These are phyloP conservation scores for Carabus problematicus DNA, from an alignment of 2,888 invertebrate species.

Conservation along the genomic window DNA sequence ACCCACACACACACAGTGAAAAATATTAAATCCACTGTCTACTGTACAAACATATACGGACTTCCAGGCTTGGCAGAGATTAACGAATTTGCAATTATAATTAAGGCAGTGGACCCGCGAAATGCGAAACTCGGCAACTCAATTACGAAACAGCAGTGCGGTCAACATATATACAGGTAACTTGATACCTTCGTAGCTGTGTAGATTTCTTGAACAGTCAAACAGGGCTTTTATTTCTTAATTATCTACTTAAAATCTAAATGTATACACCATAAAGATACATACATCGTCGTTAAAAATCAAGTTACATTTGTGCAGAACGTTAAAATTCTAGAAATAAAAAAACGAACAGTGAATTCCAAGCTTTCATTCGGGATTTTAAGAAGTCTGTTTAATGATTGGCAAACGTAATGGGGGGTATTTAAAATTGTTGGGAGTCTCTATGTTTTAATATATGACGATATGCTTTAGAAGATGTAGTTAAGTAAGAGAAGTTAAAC, in stretches of 20 bases:
- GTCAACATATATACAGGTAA: slow-evolving; percentile 36
- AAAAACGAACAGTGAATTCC: too few relatives aligned
- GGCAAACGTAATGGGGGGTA: too few relatives aligned
- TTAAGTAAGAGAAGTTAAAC: too few relatives aligned
- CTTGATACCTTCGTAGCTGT: slow-evolving; percentile 26
- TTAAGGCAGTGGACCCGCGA: neutral
- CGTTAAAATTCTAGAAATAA: too few relatives aligned
- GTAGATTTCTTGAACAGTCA: slow-evolving; percentile 3
- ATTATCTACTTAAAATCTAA: slow-evolving; percentile 30
- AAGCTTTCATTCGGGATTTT: too few relatives aligned
- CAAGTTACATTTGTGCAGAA: too few relatives aligned
- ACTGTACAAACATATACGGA: neutral
- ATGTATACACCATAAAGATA: neutral
- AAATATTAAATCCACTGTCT: neutral
- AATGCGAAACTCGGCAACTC: neutral
- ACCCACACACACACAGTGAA: slow-evolving; percentile 5
- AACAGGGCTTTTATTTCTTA: slow-evolving; percentile 34
- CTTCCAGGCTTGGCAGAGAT: slow-evolving; percentile 18
- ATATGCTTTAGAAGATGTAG: too few relatives aligned
- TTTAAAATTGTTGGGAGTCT: too few relatives aligned
- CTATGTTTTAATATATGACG: too few relatives aligned
- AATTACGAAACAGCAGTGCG: slow-evolving; percentile 7
- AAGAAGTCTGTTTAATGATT: too few relatives aligned
- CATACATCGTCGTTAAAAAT: too few relatives aligned
- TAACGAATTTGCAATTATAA: slow-evolving; percentile 38